phyloP scores from a whole-genome alignment of 2,113 vertebrate genomes.

The Neogobius melanostomus region DNA sequence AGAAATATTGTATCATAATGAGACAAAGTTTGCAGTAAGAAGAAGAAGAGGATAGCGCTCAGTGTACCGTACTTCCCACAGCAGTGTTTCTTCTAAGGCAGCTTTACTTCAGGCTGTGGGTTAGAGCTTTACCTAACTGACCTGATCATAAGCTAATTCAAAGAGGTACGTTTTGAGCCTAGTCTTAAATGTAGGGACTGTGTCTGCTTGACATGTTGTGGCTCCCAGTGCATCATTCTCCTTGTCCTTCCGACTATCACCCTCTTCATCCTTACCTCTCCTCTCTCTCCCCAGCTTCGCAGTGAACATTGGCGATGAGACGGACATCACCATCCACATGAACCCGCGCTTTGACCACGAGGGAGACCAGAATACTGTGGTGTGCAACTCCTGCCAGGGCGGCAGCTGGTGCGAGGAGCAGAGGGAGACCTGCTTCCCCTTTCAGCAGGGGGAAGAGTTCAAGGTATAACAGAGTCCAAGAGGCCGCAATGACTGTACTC shows the following conservation, averaged over 20 bases:
- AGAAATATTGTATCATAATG: too few species aligned
- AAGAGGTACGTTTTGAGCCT: too few species aligned
- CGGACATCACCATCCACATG: constrained; percentile 71
- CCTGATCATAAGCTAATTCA: neutral
- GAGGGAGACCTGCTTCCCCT: constrained; percentile 69
- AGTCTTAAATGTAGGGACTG: too few species aligned
- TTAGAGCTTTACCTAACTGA: neutral
- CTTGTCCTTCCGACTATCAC: too few species aligned
- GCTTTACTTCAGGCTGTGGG: too few species aligned
- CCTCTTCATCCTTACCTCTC: neutral
- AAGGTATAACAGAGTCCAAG: constrained; percentile 45
- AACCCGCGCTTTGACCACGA: constrained; percentile 75
- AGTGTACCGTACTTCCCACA: too few species aligned
- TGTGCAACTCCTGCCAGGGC: constrained; percentile 74
- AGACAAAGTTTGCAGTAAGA: too few species aligned
- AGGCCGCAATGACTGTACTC: too few species aligned
- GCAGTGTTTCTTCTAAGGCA: too few species aligned
- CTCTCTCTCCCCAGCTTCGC: constrained; percentile 59
- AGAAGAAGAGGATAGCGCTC: too few species aligned
- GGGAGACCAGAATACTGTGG: constrained; percentile 64
- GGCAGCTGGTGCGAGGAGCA: constrained; percentile 73
- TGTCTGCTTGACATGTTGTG: too few species aligned
- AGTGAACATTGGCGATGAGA: constrained; percentile 67
- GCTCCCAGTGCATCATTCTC: too few species aligned
- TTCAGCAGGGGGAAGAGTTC: constrained; percentile 68